Evolutionary conservation across 2,113 vertebrate genomes (phyloP), one percentile per base, ranked within the genome.

Genomic region (Rhinogobius similis): DNA sequence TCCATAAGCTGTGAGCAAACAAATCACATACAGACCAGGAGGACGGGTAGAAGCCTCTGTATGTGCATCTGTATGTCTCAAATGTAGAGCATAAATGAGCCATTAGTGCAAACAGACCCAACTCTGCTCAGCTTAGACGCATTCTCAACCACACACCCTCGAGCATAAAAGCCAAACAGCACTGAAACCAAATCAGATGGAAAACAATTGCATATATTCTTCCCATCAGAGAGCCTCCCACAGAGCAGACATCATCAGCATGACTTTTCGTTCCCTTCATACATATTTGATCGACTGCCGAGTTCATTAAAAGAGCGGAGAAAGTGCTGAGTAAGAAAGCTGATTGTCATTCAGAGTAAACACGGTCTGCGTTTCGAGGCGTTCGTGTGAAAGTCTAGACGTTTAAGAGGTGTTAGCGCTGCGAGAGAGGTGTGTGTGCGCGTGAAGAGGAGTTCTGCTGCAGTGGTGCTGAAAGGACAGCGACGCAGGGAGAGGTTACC

Each of bases 381-480:
- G 21, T 6, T 20, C 4, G 14, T 20, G 27, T 36, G 27, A 32
- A 61, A 61, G 56, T 10, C 10, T 16, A 14, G 53, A 56, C 26
- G 26, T 14, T 3, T 20, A 20, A 2, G 21, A 55, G 24, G 53
- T 26, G 56, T 59, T 29, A 64, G 50, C n/a, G 2, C 9, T 36
- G 32, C 71, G 5, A 46, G 43, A 3, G 43, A 46, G 43, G 43
- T 10, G 32, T 36, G 32, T 41, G 38, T 39, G 63, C 41, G 62
- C 39, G 32, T 65, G 65, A 67, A 55, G 29, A 44, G 58, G 43
- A 0, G 21, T 46, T 81, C 82, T 82, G 75, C 81, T 89, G 85
- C 82, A 80, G 70, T 84, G 76, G 77, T 78, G 83, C 81, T 85
- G 85, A 83, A 84, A 86, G 78, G 68, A 87, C 79, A 83, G 81